Conservation (phyloP, 2,888 invertebrate species). For the Mythimna pallens region DNA sequence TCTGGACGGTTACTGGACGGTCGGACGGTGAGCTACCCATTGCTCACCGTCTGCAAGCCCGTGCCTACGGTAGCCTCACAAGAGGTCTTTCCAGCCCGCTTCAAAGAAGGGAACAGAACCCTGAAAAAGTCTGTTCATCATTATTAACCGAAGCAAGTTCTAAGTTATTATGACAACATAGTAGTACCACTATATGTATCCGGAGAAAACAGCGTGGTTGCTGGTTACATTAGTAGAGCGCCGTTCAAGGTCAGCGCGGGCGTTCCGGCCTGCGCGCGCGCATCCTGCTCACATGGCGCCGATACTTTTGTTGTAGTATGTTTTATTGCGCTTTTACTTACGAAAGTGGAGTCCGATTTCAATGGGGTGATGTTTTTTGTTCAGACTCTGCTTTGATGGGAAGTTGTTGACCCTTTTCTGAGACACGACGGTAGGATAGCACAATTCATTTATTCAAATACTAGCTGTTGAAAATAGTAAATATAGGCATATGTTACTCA, state of each 20-base stretch:
- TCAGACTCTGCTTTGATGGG: background rate
- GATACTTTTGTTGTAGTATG: slow-evolving; percentile 48
- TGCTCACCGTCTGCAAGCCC: no score
- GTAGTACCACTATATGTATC: slow-evolving; percentile 22
- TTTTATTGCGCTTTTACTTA: slow-evolving; percentile 59
- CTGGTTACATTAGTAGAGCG: slow-evolving; percentile 61
- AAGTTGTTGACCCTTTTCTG: slow-evolving; percentile 1
- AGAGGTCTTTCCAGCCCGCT: no score
- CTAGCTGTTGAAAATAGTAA: no score
- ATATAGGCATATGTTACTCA: no score
- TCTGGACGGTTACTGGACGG: no score
- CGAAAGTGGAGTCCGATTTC: slow-evolving; percentile 56
- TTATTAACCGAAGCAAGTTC: background rate
- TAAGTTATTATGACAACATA: background rate
- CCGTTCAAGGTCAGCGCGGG: slow-evolving; percentile 71
- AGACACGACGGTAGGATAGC: background rate
- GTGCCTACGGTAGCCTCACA: no score
- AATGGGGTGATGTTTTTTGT: slow-evolving; percentile 28
- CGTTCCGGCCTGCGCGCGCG: slow-evolving; percentile 71
- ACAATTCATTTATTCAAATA: background rate
- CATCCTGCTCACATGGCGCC: slow-evolving; percentile 68
- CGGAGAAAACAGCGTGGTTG: slow-evolving; percentile 52
- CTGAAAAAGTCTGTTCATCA: background rate
- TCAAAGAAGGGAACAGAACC: no score
- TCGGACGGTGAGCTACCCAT: no score